Conservation (phyloP, 2,113 vertebrate species). For the Hylia prasina region DNA sequence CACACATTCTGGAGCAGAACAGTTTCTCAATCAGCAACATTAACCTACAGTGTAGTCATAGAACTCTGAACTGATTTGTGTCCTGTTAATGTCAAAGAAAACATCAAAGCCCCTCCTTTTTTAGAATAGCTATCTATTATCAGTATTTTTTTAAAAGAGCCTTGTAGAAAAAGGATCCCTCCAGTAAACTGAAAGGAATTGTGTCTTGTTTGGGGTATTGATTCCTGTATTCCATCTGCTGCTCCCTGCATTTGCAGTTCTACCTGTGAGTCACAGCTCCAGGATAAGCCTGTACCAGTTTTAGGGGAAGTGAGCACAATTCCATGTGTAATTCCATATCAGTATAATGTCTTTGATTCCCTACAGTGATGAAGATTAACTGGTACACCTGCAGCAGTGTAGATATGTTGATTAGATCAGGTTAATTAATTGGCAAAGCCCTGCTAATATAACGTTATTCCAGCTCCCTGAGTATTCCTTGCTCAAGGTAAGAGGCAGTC, state of each 20-base stretch:
- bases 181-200: neutral
- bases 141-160: neutral
- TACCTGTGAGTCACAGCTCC: neutral
- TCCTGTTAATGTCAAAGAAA: neutral
- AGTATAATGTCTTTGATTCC: neutral
- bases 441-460: neutral
- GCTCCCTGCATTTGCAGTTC: neutral
- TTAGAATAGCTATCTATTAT: neutral
- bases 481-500: neutral
- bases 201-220: neutral
- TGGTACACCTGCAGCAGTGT: neutral
- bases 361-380: neutral
- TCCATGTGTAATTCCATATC: neutral
- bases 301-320: neutral
- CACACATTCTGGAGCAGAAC: neutral
- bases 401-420: neutral
- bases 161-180: neutral
- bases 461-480: neutral
- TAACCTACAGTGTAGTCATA: neutral
- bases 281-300: fast-evolving
- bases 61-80: neutral
- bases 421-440: neutral
- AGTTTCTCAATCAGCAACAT: neutral
- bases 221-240: neutral
- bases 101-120: neutral